phyloP scores from a whole-genome alignment of 2,888 invertebrate genomes.

The Pheosia gnoma region DNA sequence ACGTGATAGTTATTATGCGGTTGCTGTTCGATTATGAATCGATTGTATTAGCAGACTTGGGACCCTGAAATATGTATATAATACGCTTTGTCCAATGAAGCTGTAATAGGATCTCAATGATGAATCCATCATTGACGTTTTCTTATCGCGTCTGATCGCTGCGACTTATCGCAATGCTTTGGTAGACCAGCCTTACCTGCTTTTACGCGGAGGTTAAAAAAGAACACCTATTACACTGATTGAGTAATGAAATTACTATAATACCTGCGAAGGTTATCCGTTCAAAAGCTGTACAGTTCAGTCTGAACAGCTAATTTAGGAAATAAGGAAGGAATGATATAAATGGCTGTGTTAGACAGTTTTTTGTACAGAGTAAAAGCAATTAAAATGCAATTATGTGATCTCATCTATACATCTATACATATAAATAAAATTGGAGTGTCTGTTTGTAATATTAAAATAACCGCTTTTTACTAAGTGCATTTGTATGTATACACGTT shows the following conservation, averaged over 20 bases:
- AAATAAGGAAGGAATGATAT: neutral
- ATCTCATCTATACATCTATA: no score
- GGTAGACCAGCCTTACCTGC: neutral
- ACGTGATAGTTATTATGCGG: no score
- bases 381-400: neutral
- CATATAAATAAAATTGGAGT: no score
- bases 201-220: conserved; percentile 1
- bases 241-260: conserved; percentile 9
- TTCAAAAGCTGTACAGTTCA: neutral
- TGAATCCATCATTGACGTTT: neutral
- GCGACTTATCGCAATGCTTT: neutral
- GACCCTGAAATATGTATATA: no score
- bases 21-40: no score
- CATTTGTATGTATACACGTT: no score
- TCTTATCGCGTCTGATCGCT: neutral
- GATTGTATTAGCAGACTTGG: no score
- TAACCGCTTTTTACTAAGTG: no score
- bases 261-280: conserved; percentile 1
- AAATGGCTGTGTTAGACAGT: neutral
- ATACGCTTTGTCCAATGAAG: no score
- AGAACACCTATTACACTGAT: conserved; percentile 6
- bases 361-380: neutral
- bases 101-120: no score
- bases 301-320: neutral
- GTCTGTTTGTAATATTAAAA: no score